Conservation (phyloP, 2,888 invertebrate species). For the Fissipunctia ypsillon region DNA sequence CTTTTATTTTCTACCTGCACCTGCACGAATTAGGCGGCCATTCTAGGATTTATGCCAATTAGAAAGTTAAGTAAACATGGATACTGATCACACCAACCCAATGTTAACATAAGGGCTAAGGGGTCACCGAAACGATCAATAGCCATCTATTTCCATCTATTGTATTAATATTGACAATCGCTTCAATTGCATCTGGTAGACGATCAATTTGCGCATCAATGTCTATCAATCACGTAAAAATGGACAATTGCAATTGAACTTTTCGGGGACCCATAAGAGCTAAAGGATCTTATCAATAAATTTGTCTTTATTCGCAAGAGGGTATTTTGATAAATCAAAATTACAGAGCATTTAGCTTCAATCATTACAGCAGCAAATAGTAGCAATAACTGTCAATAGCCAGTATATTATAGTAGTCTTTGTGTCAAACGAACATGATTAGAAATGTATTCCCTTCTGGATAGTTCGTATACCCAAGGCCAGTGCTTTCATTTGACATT, state of each 20-base stretch:
- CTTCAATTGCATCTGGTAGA: too few relatives aligned
- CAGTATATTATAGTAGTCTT: too few relatives aligned
- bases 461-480: slow-evolving; percentile 9
- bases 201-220: too few relatives aligned
- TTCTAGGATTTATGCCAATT: slow-evolving; percentile 6
- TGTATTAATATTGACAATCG: too few relatives aligned
- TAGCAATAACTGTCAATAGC: too few relatives aligned
- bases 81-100: not conserved
- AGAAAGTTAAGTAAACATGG: slow-evolving; percentile 9
- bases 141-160: too few relatives aligned
- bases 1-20: slow-evolving; percentile 33
- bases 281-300: not conserved
- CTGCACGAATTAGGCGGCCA: slow-evolving; percentile 5
- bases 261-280: too few relatives aligned
- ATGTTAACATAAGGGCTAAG: not conserved
- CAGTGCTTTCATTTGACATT: slow-evolving; percentile 36
- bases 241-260: too few relatives aligned
- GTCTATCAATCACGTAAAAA: too few relatives aligned
- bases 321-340: slow-evolving; percentile 1
- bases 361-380: too few relatives aligned
- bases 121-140: too few relatives aligned
- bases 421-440: slow-evolving; percentile 1
- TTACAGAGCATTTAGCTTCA: too few relatives aligned
- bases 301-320: not conserved
- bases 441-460: not conserved